A percentile compares a stretch with the other conserved stretches of the same genome.
Conservation (phyloP, 2,113 vertebrate genomes). For the Petaurus breviceps region DNA sequence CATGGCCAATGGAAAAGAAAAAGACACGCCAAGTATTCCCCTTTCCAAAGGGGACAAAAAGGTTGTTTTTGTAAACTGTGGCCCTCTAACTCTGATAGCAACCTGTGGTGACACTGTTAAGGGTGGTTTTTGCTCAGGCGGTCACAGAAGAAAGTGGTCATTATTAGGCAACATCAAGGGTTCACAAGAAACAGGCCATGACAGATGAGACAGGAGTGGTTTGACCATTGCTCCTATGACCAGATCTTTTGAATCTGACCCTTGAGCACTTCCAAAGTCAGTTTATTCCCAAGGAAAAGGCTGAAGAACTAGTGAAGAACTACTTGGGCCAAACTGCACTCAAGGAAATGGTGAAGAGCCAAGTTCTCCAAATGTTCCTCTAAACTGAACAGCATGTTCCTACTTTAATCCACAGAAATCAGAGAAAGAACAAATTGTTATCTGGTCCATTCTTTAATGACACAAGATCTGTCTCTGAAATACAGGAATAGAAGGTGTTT, state of each 20-base stretch:
- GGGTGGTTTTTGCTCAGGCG: neutral
- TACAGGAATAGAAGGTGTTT: neutral
- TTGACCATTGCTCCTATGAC: neutral
- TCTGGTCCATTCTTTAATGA: neutral
- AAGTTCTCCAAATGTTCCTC: rapidly evolving
- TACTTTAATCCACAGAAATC: neutral
- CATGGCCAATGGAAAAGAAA: neutral
- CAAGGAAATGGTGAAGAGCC: neutral
- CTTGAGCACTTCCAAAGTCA: neutral
- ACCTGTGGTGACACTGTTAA: neutral
- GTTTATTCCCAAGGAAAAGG: neutral
- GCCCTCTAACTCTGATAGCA: neutral
- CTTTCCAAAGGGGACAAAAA: neutral
- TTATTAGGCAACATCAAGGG: neutral
- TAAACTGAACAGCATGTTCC: neutral
- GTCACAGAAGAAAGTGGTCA: neutral
- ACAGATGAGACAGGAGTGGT: neutral
- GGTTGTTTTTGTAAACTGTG: neutral
- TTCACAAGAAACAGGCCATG: neutral
- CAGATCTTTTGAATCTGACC: neutral
- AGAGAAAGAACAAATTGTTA: neutral
- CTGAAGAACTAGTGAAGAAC: neutral
- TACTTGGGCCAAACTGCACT: neutral
- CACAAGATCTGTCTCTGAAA: neutral
- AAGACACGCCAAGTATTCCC: neutral